These are phyloP conservation scores for Corythaixoides concolor DNA, from an alignment of 2,113 vertebrate genomes.

Conservation along the genomic window DNA sequence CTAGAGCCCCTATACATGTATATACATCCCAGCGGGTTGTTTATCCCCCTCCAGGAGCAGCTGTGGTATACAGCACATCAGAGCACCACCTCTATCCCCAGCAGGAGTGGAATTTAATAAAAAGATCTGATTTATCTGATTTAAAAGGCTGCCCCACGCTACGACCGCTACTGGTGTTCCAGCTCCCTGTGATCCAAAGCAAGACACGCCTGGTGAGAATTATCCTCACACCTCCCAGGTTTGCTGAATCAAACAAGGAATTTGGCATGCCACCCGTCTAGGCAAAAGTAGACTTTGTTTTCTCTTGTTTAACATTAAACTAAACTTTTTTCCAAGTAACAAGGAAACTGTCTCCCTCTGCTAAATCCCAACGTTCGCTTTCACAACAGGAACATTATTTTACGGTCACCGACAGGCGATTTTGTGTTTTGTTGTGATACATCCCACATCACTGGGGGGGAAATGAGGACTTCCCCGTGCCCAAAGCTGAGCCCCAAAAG, in stretches of 20 bases:
- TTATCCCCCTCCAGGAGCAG: accelerated
- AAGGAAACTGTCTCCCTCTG: background rate
- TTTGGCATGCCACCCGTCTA: background rate
- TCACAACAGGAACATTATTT: background rate
- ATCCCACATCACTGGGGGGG: too few relatives aligned
- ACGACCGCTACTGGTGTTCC: background rate
- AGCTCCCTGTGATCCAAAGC: background rate
- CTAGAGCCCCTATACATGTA: background rate
- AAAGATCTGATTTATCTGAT: too few relatives aligned
- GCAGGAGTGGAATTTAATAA: background rate
- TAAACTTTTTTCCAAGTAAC: background rate
- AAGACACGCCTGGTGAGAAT: background rate
- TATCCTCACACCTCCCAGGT: background rate
- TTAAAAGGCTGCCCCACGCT: background rate
- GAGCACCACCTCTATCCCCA: background rate
- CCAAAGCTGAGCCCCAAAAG: background rate
- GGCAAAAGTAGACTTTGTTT: background rate
- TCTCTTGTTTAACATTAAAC: background rate
- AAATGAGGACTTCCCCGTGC: background rate
- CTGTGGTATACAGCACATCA: accelerated
- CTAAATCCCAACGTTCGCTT: background rate
- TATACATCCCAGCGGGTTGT: accelerated
- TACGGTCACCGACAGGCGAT: accelerated
- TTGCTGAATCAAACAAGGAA: background rate
- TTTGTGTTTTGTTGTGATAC: background rate